phyloP scores from a whole-genome alignment of 2,113 vertebrate genomes.

The Rhadina sibilatrix region DNA sequence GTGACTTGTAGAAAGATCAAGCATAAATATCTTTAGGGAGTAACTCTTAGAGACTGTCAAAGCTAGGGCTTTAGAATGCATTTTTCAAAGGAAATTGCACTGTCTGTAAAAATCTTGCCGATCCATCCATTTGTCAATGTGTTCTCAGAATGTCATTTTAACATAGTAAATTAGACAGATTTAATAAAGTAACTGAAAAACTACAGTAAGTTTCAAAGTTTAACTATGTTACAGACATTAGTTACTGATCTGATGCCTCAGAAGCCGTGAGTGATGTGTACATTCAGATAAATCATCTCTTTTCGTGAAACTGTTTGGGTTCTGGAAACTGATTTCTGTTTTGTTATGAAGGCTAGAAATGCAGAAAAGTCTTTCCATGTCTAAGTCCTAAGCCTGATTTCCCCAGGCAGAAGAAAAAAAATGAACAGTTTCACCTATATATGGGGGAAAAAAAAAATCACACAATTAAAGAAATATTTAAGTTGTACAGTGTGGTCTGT shows the following conservation, averaged over 20 bases:
- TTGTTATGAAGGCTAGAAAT: not conserved
- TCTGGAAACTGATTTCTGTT: not conserved
- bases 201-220: not conserved
- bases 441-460: accelerated
- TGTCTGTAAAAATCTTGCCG: not conserved
- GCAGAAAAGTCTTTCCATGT: not conserved
- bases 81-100: not conserved
- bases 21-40: not conserved
- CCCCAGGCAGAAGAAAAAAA: not conserved
- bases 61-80: not conserved
- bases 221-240: not conserved
- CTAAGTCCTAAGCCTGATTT: not conserved
- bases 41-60: not conserved
- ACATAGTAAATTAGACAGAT: not conserved
- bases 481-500: not conserved
- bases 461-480: not conserved
- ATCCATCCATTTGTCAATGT: not conserved
- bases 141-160: not conserved
- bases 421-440: not conserved
- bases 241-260: not conserved
- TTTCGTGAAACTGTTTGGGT: not conserved
- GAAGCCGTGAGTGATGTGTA: not conserved
- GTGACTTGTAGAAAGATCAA: not conserved
- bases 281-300: not conserved
- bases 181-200: not conserved